Evolutionary conservation across 2,797 vertebrate species (phyloP), one percentile per base, ranked within the genome.

Genomic region (Artibeus lituratus): DNA sequence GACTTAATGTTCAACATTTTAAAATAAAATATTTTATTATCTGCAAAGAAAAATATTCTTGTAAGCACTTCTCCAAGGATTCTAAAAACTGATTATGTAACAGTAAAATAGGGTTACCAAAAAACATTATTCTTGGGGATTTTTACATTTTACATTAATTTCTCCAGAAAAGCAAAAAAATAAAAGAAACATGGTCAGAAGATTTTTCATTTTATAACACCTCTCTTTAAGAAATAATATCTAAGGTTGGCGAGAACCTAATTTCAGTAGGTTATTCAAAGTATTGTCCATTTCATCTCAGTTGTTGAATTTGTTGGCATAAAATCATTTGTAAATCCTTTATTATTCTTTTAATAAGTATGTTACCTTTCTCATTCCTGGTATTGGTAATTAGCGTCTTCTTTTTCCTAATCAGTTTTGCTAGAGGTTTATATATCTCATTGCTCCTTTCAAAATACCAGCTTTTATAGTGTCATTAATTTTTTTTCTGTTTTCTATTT

Each of bases 201-300:
- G 37, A 76, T 53, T 21, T 93, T 87, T 57, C 55, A 57, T 57
- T 24, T 57, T 57, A 57, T 57, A 57, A 57, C 53, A 55, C 21
- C n/a, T 90, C n/a, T 90, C 32, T 81, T 94, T 51, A 86, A 73
- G n/a, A 9, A 90, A 11, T 55, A 89, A 55, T 67, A 90, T 29
- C 5, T 76, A 65, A 90, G 15, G n/a, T 57, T 82, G 47, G 21
- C 89, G 6, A 51, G 4, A 37, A 74, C 26, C 53, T 83, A 4
- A 84, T 80, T 91, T 91, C 55, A 84, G 59, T 62, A 90, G 35
- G 35, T 95, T 87, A 91, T 53, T 91, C 49, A 70, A 73, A 53
- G 19, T 19, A 29, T 16, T 72, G 26, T 47, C 26, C 44, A 70
- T 44, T 81, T 94, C n/a, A 87, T 87, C 47, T 65, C 94, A 78